Evolutionary conservation across 2,113 vertebrate species (phyloP).

Genomic region (Amblyornis subalaris): DNA sequence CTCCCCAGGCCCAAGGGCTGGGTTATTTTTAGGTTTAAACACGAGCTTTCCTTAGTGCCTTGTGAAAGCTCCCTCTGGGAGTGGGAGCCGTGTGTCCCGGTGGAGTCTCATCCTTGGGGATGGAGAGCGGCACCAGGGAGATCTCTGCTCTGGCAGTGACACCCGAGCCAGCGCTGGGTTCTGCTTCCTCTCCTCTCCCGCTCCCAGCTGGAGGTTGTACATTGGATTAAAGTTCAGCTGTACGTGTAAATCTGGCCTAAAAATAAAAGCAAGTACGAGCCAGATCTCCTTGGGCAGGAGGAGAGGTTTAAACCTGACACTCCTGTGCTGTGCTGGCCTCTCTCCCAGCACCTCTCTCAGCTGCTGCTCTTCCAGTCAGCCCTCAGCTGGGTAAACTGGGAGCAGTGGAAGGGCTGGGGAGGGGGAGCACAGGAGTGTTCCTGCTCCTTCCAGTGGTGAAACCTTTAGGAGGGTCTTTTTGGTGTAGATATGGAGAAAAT

Average conservation of each 20-base stretch:
- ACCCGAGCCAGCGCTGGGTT: neutral
- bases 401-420: neutral
- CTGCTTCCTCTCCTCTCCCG: neutral
- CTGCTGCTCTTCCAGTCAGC: neutral
- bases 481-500: rapidly evolving
- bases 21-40: slow-evolving; percentile 13
- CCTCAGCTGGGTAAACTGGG: neutral
- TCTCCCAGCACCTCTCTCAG: neutral
- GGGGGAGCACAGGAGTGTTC: neutral
- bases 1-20: neutral
- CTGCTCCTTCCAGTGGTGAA: neutral
- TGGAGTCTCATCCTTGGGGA: neutral
- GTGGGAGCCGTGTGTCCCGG: rapidly evolving
- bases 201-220: neutral
- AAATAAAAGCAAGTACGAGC: slow-evolving; percentile 16
- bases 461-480: neutral
- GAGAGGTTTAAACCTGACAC: slow-evolving; percentile 1
- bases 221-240: neutral
- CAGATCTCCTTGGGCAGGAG: neutral
- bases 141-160: neutral
- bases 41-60: neutral
- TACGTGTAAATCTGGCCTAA: slow-evolving; percentile 11
- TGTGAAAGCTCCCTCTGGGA: neutral
- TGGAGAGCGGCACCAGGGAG: rapidly evolving
- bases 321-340: neutral